Evolutionary conservation across 2,888 invertebrate genomes (phyloP).

Genomic region (Tholera decimalis): DNA sequence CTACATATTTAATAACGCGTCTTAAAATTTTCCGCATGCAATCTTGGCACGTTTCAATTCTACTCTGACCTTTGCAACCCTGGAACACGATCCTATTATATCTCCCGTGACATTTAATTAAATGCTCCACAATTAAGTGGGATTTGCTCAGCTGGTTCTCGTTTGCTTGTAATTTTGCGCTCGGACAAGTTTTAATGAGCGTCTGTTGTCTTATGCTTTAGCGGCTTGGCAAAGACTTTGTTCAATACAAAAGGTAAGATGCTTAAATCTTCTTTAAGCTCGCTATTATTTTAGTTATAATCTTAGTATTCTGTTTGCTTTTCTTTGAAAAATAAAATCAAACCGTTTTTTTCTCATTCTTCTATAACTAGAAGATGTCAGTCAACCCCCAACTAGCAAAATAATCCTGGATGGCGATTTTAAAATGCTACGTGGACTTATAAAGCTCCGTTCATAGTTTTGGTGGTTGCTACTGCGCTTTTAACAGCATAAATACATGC

Average conservation of each 20-base stretch:
- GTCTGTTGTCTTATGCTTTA: slow-evolving; percentile 27
- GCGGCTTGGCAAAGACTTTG: neutral
- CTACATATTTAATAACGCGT: slow-evolving; percentile 23
- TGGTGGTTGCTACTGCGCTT: too few species aligned
- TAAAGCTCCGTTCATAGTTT: too few species aligned
- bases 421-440: too few species aligned
- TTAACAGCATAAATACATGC: too few species aligned
- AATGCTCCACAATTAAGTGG: slow-evolving; percentile 36
- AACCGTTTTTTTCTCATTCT: too few species aligned
- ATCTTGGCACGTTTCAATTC: slow-evolving; percentile 53
- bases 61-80: slow-evolving; percentile 58
- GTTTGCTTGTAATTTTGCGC: slow-evolving; percentile 36
- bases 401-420: too few species aligned
- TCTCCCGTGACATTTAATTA: slow-evolving; percentile 56
- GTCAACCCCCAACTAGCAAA: too few species aligned
- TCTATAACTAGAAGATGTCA: too few species aligned
- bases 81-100: slow-evolving; percentile 55
- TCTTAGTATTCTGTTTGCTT: neutral
- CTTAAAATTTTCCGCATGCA: slow-evolving; percentile 22
- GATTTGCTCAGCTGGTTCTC: slow-evolving; percentile 39
- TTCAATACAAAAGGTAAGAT: neutral
- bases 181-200: slow-evolving; percentile 40
- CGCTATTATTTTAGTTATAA: neutral
- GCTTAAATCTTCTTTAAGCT: slow-evolving; percentile 1
- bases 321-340: neutral